Evolutionary conservation across 2,888 invertebrate species (phyloP), one percentile per base, ranked within the genome.

Genomic region (Oligia fasciuncula): DNA sequence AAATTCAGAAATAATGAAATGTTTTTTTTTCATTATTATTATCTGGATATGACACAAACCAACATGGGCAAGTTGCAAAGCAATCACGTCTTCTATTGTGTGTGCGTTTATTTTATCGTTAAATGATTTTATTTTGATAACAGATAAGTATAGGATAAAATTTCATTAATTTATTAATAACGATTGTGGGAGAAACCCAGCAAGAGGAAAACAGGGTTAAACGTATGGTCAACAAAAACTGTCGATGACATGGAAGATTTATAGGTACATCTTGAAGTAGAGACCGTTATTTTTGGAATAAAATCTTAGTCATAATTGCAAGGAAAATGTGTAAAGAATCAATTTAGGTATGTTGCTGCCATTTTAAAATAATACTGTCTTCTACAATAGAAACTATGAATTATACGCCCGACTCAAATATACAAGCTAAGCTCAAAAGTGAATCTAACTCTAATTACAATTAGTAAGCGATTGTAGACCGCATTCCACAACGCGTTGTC

Each of bases 171-270:
- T 57, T n/a, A 67, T 43, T 51, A 77, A 60, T 63, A 60, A 43
- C 54, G 62, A 54, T 11, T 73, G 46, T 49, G 66, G 85, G 85
- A 23, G 67, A 85, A 85, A 73, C 87, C 85, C 81, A 9, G 40
- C 2, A 46, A 65, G 62, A 78, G 87, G 87, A 87, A 85, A 84
- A 84, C 8, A 0, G 23, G 17, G 4, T 19, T 29, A 40, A 77
- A 71, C 0, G 4, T 35, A 66, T n/a, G 49, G 40, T 66, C 40
- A 60, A 23, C 29, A 54, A 13, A 73, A 65, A 17, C n/a, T 8
- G 29, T 73, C 43, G 46, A 66, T 23, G 8, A 23, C 40, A 65
- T 71, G 74, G 67, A 83, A 77, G 85, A 85, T 14, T 54, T 62
- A 46, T 46, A 40, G 0, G 5, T 40, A 8, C 8, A 60, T 67